Percentiles rank a stretch among this genome's conserved stretches.
phyloP scores from a whole-genome alignment of 2,888 invertebrate species.

The Polia nebulosa region DNA sequence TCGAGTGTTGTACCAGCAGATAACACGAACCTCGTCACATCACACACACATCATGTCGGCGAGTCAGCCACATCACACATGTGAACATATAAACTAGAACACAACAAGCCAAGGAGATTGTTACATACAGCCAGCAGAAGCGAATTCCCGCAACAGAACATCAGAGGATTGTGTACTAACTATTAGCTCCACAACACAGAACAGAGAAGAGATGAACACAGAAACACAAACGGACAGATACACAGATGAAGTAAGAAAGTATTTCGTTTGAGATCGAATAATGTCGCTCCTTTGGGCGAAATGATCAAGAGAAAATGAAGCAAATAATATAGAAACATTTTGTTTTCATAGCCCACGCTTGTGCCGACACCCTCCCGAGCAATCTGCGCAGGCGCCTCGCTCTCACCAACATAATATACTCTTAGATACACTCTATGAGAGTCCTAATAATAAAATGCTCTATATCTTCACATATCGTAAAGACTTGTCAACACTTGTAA shows the following conservation, averaged over 20 bases:
- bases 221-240: too few species aligned
- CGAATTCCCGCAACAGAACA: too few species aligned
- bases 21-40: slow-evolving; percentile 8
- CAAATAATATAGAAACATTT: slow-evolving; percentile 27
- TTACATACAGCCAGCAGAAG: too few species aligned
- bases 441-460: slow-evolving; percentile 26
- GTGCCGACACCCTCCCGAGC: slow-evolving; percentile 10
- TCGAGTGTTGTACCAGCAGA: too few species aligned
- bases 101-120: slow-evolving; percentile 68
- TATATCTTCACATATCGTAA: slow-evolving; percentile 21
- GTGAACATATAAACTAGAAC: slow-evolving; percentile 62
- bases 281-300: too few species aligned
- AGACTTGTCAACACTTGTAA: slow-evolving; percentile 19
- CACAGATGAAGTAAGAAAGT: too few species aligned
- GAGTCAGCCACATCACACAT: slow-evolving; percentile 66
- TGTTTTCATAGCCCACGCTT: slow-evolving; percentile 45
- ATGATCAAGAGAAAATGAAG: slow-evolving; percentile 13
- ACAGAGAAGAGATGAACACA: too few species aligned
- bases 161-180: too few species aligned
- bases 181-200: too few species aligned
- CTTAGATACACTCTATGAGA: slow-evolving; percentile 28
- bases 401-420: slow-evolving; percentile 12
- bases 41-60: slow-evolving; percentile 44
- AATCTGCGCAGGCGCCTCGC: slow-evolving; percentile 35
- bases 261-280: too few species aligned